phyloP scores from a whole-genome alignment of 2,888 invertebrate genomes.

The Leucoma salicis region DNA sequence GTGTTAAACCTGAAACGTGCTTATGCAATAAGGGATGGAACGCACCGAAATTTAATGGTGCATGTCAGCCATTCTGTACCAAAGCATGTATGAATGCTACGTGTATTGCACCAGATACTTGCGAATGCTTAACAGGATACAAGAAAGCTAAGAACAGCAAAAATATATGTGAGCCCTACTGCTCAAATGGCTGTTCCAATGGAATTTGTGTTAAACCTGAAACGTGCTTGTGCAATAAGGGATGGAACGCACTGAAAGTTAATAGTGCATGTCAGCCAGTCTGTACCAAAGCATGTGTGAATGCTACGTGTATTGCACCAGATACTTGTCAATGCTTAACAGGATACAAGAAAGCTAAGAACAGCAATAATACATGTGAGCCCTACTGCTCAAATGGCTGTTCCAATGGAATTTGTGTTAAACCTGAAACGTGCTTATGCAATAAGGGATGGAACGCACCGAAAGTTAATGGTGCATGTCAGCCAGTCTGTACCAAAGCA shows the following conservation, averaged over 20 bases:
- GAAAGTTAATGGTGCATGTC: background rate
- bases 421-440: background rate
- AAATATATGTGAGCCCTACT: conserved; percentile 10
- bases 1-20: conserved; percentile 15
- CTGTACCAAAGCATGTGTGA: conserved; percentile 8
- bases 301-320: conserved; percentile 13
- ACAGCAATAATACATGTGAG: background rate
- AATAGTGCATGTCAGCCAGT: conserved; percentile 9
- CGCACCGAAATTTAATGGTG: background rate
- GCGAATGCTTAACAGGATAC: conserved; percentile 13
- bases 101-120: conserved; percentile 15
- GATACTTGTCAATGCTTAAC: conserved; percentile 11
- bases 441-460: background rate
- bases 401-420: background rate
- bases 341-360: conserved; percentile 3
- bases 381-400: background rate
- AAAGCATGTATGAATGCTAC: conserved; percentile 4
- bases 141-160: background rate
- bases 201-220: conserved; percentile 16
- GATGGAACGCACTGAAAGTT: background rate
- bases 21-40: conserved; percentile 13
- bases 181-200: conserved; percentile 9
- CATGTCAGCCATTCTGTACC: conserved; percentile 13
- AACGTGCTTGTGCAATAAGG: conserved; percentile 11
- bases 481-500: conserved; percentile 5